Evolutionary conservation across 2,113 vertebrate species (phyloP).

Genomic region (Grammomys dolichurus): DNA sequence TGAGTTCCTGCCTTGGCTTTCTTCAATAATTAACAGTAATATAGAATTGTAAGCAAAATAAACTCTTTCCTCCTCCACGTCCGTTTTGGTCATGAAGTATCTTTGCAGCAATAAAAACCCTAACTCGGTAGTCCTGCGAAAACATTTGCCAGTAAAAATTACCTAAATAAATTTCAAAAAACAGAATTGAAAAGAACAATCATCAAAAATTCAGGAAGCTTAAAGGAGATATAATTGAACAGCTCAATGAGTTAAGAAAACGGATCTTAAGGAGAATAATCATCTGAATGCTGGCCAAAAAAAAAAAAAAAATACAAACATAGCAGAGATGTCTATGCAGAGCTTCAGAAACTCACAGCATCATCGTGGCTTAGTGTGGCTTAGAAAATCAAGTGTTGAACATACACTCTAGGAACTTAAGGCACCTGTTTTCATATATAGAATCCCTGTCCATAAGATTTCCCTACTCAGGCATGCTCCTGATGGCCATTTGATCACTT

Average conservation of each 20-base stretch:
- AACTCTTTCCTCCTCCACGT: not conserved
- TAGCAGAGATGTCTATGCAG: not conserved
- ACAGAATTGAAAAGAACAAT: not conserved
- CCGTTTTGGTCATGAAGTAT: not conserved
- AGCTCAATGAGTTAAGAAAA: not conserved
- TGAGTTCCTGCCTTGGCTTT: not conserved
- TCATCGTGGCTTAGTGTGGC: rapidly evolving
- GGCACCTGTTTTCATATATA: not conserved
- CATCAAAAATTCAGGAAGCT: not conserved
- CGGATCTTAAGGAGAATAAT: not conserved
- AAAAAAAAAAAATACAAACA: not conserved
- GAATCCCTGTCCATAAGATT: not conserved
- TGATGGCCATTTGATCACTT: not conserved
- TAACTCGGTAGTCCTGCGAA: not conserved
- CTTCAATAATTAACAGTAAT: not conserved
- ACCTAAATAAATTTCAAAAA: not conserved
- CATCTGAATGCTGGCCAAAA: not conserved
- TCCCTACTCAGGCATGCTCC: not conserved
- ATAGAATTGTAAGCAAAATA: not conserved
- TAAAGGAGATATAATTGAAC: not conserved
- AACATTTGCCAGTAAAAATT: not conserved
- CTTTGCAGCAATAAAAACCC: not conserved
- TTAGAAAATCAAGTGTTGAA: not conserved
- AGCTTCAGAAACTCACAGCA: not conserved
- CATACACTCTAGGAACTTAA: not conserved